A percentile compares a stretch with the other conserved stretches of the same genome.
Conservation (phyloP, 2,113 vertebrate species). For the Dipodomys spectabilis region DNA sequence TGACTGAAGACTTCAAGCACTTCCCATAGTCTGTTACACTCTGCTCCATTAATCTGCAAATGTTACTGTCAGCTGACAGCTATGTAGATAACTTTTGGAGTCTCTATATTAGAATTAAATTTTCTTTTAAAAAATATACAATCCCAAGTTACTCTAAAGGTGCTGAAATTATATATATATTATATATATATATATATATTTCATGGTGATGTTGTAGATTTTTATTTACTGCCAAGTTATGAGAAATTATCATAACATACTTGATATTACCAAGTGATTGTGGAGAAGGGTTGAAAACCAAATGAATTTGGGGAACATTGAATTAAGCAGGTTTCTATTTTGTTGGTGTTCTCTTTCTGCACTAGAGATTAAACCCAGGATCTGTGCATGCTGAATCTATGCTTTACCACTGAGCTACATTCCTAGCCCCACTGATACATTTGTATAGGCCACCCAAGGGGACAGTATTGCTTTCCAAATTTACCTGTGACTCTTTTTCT, state of each 20-base stretch:
- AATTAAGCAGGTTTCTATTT: neutral
- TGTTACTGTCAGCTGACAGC: neutral
- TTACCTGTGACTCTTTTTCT: neutral
- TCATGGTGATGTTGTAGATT: neutral
- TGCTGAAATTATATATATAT: too few relatives aligned
- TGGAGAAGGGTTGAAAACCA: neutral
- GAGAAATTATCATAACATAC: neutral
- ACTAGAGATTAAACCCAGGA: neutral
- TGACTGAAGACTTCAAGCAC: neutral
- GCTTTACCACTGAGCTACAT: neutral
- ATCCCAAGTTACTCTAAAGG: neutral
- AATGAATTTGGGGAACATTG: neutral
- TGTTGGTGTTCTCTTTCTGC: neutral
- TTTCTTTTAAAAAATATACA: conserved; percentile 7
- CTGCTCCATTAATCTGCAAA: neutral
- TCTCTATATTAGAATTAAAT: neutral
- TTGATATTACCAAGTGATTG: neutral
- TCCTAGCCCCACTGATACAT: neutral
- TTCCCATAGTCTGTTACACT: rapidly evolving
- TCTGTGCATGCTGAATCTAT: neutral
- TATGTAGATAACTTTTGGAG: neutral
- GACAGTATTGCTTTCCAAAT: neutral
- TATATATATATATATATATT: too few relatives aligned
- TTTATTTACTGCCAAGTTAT: neutral
- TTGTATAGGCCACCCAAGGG: neutral